Evolutionary conservation across 53 echinoderm and acorn worm genomes (phyloP), one percentile per base, ranked within the genome.

Genomic region (Holothuria leucospilota): DNA sequence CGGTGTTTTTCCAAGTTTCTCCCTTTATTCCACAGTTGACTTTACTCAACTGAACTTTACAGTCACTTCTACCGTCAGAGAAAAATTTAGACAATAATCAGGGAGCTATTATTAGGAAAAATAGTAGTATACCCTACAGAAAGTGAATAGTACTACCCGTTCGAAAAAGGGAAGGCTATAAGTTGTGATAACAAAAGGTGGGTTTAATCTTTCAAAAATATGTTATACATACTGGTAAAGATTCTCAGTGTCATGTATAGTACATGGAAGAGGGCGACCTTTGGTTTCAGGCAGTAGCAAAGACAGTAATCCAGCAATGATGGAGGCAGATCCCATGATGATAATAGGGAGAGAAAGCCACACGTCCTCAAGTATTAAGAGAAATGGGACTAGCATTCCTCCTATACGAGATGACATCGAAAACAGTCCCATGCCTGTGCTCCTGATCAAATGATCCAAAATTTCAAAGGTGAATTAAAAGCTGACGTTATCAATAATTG

Each of bases 331-430:
- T 10, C 72, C 72, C 16, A 72, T 28, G 25, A 23, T 18, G 10
- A 72, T 1, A 20, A 42, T 20, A 10, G 72, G 72, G 12, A 72
- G 72, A 14, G n/a, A 23, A 20, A 23, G 20, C 72, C 72, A 72
- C 4, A 42, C 72, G 14, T 40, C 49, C 21, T 13, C 93, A 24
- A 95, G 79, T 20, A 81, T 39, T 63, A 95, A 80, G 18, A 93
- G 69, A 40, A 95, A 52, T 8, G 95, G 93, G 40, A 93, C 95
- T 2, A 93, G 64, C 24, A 95, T 82, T 2, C 95, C 93, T 8
- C 95, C 95, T 6, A 95, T 89, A 24, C 95, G 87, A n/a, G 95
- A 95, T 0, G 91, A 89, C 70, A 95, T 91, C 21, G 95, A 95
- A 21, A 93, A 89, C 62, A 93, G 80, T 1, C 95, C 93, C 11